Evolutionary conservation across 2,113 vertebrate species (phyloP), one percentile per base, ranked within the genome.

Genomic region (Lichenostomus cassidix): DNA sequence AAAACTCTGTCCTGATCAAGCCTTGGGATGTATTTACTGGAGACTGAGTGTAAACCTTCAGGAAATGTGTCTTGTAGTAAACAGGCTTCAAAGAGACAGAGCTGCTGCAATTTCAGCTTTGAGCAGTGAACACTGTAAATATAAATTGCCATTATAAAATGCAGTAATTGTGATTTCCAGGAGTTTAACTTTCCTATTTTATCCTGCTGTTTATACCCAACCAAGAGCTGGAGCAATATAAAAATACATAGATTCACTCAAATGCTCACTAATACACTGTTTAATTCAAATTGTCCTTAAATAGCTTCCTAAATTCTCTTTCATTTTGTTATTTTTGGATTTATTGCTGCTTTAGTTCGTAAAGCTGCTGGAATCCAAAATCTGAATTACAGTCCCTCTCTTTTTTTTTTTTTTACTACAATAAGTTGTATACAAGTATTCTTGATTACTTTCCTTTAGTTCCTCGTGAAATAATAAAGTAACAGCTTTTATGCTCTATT

Each of bases 401-500:
- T 78, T 91, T 62, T 71, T 10, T 11, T 56, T 79, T 71, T 85
- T 84, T 95, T 91, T 64, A 87, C 59, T 84, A 89, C 69, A 94
- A 87, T 94, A 89, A 94, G 82, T 96, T 96, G 84, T 89, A 75
- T 67, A 89, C 93, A 95, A 92, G 89, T 91, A 87, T 89, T 96
- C 83, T 97, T 95, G 92, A 96, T 97, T 97, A 94, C 71, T 96
- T 93, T 93, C 68, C n/a, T 92, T 96, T 89, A 79, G 83, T 82
- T 96, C 84, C 73, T 94, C 5, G 4, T 86, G 90, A 96, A 97
- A 97, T 92, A 95, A 97, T 95, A 93, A 97, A 97, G 92, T 80
- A 93, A 64, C 65, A 86, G 88, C 88, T 95, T 96, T 97, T 94
- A 96, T 96, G 93, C 94, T 94, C 95, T 95, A 94, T 96, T 97